Percentiles rank a stretch among this genome's conserved stretches.
These are phyloP conservation scores for Crotalus helleri DNA, from an alignment of 2,113 vertebrate genomes.

Conservation along the genomic window DNA sequence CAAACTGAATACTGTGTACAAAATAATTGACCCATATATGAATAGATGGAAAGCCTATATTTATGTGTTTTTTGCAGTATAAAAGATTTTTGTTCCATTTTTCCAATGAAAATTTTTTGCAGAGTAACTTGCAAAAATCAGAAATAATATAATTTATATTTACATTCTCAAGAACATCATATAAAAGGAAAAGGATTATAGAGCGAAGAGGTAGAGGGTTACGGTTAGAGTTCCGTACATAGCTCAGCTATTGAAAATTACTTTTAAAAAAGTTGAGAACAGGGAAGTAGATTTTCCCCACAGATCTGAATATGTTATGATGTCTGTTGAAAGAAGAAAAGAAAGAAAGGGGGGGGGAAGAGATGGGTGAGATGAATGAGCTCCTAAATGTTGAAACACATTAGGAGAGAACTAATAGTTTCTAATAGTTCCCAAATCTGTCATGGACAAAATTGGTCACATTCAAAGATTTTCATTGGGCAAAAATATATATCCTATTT, in stretches of 20 bases:
- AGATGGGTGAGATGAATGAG: not conserved
- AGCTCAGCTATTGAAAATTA: conserved; percentile 8
- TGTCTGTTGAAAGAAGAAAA: not conserved
- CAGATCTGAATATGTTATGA: not conserved
- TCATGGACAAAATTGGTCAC: not conserved
- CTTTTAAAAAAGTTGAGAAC: not conserved
- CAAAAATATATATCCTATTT: not conserved
- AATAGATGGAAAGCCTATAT: not conserved
- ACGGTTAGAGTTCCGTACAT: not conserved
- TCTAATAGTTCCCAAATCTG: not conserved
- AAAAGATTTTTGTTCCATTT: not conserved
- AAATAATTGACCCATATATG: not conserved
- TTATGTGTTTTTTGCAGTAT: not conserved
- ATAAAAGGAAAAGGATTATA: not conserved
- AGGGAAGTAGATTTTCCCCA: conserved; percentile 10
- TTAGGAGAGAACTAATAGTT: not conserved
- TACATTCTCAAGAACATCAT: not conserved
- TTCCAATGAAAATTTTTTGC: not conserved
- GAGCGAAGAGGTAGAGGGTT: not conserved
- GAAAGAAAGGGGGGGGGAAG: no score
- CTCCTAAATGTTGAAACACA: conserved; percentile 34
- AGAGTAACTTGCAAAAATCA: not conserved
- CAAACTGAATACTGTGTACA: not conserved
- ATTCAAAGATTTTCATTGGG: not conserved
- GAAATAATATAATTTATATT: not conserved